Evolutionary conservation across 1,140 invertebrate genomes (phyloP).

Genomic region (Homalodisca vitripennis): DNA sequence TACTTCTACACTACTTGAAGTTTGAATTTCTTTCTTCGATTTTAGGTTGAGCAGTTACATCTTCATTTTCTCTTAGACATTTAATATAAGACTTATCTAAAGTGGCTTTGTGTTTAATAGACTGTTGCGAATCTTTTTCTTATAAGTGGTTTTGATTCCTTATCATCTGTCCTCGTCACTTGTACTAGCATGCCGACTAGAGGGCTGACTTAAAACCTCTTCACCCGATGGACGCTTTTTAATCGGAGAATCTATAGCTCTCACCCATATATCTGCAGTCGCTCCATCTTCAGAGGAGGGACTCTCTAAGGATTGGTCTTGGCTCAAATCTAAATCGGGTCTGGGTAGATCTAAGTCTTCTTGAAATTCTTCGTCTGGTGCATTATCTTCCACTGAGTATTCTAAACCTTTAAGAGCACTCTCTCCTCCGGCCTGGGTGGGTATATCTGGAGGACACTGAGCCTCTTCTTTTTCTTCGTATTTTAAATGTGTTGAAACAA

Average conservation of each 20-base stretch:
- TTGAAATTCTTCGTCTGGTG: neutral
- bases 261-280: slow-evolving; percentile 43
- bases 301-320: slow-evolving; percentile 28
- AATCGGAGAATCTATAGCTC: slow-evolving; percentile 43
- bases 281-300: slow-evolving; percentile 41
- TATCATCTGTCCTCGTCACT: slow-evolving; percentile 22
- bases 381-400: no score
- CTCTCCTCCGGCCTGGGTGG: slow-evolving; percentile 1
- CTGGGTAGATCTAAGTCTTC: slow-evolving; percentile 1
- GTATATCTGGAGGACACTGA: slow-evolving; percentile 15
- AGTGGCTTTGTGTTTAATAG: slow-evolving; percentile 16
- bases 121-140: slow-evolving; percentile 5
- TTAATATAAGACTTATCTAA: slow-evolving; percentile 27
- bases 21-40: neutral
- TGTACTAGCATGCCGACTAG: slow-evolving; percentile 20
- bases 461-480: no score
- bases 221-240: slow-evolving; percentile 34
- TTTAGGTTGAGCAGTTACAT: neutral
- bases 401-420: slow-evolving; percentile 5
- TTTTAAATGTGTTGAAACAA: slow-evolving; percentile 9
- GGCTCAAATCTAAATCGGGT: slow-evolving; percentile 4
- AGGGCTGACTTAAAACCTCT: slow-evolving; percentile 19
- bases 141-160: neutral
- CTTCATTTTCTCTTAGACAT: slow-evolving; percentile 4
- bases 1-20: neutral